Evolutionary conservation across 2,113 vertebrate genomes (phyloP).

Genomic region (Acrocephalus kingi): DNA sequence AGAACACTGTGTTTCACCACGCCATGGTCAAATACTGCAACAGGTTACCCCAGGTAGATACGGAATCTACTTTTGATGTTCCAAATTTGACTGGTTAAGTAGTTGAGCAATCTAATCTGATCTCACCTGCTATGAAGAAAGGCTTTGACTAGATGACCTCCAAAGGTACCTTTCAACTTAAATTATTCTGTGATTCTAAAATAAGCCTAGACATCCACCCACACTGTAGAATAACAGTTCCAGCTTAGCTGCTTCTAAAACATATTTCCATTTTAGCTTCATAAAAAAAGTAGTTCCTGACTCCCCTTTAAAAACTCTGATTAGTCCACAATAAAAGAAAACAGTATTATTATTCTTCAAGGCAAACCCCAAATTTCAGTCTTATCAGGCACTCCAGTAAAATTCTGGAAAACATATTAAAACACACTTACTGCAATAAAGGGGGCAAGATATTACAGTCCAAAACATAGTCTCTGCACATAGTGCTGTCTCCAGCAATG

Average conservation of each 20-base stretch:
- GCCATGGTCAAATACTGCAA: background rate
- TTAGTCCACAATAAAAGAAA: background rate
- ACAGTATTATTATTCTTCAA: background rate
- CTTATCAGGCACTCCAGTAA: background rate
- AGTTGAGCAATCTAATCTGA: constrained; percentile 20
- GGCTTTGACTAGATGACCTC: constrained; percentile 11
- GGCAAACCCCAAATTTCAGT: background rate
- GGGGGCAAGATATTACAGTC: constrained; percentile 97
- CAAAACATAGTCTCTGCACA: constrained; percentile 97
- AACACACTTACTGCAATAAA: constrained; percentile 90
- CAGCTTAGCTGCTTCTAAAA: constrained; percentile 11
- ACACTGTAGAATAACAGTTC: background rate
- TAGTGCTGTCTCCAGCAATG: constrained; percentile 97
- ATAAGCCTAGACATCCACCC: constrained; percentile 11
- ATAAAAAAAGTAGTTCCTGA: background rate
- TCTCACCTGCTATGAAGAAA: background rate
- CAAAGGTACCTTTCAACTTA: constrained; percentile 10
- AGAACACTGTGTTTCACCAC: background rate
- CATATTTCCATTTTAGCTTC: background rate
- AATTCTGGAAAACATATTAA: background rate
- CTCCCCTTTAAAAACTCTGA: background rate
- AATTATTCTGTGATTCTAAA: background rate
- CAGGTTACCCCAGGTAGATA: background rate
- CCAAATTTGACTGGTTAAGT: constrained; percentile 3
- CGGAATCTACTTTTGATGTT: background rate